Evolutionary conservation across 2,113 vertebrate genomes (phyloP), one percentile per base, ranked within the genome.

Genomic region (Xerus inauris): DNA sequence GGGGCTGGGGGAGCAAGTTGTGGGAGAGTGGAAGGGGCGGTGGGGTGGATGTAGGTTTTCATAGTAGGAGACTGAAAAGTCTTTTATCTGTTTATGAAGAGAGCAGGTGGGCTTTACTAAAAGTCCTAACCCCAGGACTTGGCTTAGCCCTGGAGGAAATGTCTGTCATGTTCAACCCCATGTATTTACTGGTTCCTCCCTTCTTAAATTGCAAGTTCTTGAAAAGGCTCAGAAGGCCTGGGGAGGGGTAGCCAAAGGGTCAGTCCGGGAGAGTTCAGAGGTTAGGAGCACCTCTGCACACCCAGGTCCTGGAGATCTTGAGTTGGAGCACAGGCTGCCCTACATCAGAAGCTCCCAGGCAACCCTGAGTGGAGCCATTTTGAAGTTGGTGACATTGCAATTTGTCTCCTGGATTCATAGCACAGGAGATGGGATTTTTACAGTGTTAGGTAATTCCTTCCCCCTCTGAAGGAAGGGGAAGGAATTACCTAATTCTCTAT

Each of bases 51-150:
- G 45, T 26, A 24, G 69, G 49, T 87, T 96, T 96, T 94, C 82
- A 86, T 1, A 59, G 84, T 45, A 64, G 72, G 80, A 89, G 71
- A 79, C 38, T 64, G 77, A 64, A 72, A 91, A 87, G 75, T 69
- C 93, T 97, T 96, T 98, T 84, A 96, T 96, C 73, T 90, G 2
- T 96, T 95, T 94, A 49, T 84, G 95, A 91, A 75, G 94, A 84
- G 86, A 85, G 95, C 93, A 95, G 89, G 97, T 97, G 95, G 96
- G 79, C 88, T 85, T 72, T 79, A 69, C 91, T 93, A 94, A 96
- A 93, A 96, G 91, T 95, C 91, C 93, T 85, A 97, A 96, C 95
- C 84, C 90, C 87, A 84, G 93, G 88, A 91, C 89, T 51, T 75
- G 76, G 73, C 79, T 95, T 80, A 94, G 86, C 89, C 79, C 59